Evolutionary conservation across 2,888 invertebrate genomes (phyloP).

Genomic region (Polydrusus cervinus): DNA sequence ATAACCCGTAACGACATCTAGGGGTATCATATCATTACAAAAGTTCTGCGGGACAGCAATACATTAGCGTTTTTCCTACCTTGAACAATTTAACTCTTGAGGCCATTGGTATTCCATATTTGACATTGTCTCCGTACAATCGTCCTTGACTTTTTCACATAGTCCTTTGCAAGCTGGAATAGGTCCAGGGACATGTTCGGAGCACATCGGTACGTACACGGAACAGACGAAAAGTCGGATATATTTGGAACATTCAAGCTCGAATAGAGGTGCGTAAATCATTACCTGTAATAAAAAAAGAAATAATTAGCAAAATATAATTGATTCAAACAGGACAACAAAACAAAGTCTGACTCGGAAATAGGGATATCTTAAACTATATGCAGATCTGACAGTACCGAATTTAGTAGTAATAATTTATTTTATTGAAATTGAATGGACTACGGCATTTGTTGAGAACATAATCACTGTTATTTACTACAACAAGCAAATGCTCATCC

Average conservation of each 20-base stretch:
- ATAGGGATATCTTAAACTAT: too few relatives aligned
- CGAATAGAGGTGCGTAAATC: conserved; percentile 81
- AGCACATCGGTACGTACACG: conserved; percentile 92
- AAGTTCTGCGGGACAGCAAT: too few relatives aligned
- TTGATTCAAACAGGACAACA: too few relatives aligned
- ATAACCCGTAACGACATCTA: too few relatives aligned
- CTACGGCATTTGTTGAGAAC: too few relatives aligned
- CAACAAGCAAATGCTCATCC: too few relatives aligned
- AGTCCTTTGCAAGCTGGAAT: conserved; percentile 91
- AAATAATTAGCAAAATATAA: not conserved
- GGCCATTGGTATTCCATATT: conserved; percentile 81
- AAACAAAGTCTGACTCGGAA: too few relatives aligned
- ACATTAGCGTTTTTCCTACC: conserved; percentile 55
- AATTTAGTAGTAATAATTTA: too few relatives aligned
- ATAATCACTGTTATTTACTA: too few relatives aligned
- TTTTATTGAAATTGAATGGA: too few relatives aligned
- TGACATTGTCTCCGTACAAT: conserved; percentile 81
- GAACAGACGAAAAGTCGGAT: conserved; percentile 92
- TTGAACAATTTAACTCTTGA: conserved; percentile 82
- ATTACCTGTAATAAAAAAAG: conserved; percentile 78
- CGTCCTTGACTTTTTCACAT: conserved; percentile 84
- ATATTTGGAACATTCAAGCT: conserved; percentile 86
- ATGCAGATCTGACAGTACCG: too few relatives aligned
- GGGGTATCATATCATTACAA: too few relatives aligned
- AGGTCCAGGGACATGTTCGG: conserved; percentile 87